A percentile compares a stretch with the other conserved stretches of the same genome.
Conservation (phyloP, 2,888 invertebrate species). For the Melangyna quadrimaculata region DNA sequence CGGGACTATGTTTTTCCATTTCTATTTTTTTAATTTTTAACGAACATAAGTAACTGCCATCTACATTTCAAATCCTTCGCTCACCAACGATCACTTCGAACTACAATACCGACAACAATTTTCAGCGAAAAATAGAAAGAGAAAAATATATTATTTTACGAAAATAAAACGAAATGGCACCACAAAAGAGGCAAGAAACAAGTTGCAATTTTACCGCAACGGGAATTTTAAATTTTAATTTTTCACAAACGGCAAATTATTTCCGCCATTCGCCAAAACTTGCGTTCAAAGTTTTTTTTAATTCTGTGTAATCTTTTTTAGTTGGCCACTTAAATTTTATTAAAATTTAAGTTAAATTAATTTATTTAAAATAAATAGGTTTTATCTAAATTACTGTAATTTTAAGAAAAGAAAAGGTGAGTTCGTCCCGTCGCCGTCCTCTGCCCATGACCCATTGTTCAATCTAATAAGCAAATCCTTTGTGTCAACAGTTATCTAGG, state of each 20-base stretch:
- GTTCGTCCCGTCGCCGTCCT: not conserved
- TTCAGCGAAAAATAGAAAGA: not conserved
- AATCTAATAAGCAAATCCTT: slow-evolving; percentile 9
- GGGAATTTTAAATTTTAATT: slow-evolving; percentile 18
- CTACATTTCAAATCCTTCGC: not conserved
- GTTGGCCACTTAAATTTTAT: not conserved
- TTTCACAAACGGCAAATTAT: slow-evolving; percentile 19
- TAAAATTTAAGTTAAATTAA: not conserved
- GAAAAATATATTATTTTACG: not conserved
- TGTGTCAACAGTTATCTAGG: slow-evolving; percentile 50
- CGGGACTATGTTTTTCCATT: not conserved
- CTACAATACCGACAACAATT: not conserved
- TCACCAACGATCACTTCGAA: not conserved
- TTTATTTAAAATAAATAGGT: not conserved
- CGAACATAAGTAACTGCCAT: not conserved
- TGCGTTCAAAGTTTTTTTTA: not conserved
- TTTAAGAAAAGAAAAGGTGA: not conserved
- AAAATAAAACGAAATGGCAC: not conserved
- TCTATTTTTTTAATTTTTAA: not conserved
- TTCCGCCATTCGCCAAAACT: slow-evolving; percentile 2
- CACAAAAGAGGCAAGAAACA: not conserved
- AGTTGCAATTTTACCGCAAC: not conserved
- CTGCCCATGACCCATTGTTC: not conserved
- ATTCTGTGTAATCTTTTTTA: not conserved
- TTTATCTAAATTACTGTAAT: not conserved